phyloP scores from a whole-genome alignment of 2,113 vertebrate species.

The Otolemur garnettii region DNA sequence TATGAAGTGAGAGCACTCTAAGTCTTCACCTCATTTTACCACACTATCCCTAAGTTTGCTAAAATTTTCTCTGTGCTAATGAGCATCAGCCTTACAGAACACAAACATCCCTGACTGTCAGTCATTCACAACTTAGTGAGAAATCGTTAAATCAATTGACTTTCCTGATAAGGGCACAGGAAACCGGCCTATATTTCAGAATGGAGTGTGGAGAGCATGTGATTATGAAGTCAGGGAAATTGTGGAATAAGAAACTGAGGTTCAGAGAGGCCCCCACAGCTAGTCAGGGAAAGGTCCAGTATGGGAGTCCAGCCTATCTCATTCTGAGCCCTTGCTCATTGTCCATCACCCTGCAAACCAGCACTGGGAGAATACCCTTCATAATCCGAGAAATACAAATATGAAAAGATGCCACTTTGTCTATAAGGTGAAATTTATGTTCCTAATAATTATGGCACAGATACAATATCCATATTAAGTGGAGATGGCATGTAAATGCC shows the following conservation, averaged over 20 bases:
- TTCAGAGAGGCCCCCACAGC: neutral
- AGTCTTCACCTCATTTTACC: neutral
- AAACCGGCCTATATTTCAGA: no score
- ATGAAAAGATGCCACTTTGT: neutral
- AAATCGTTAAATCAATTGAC: neutral
- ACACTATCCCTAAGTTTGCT: neutral
- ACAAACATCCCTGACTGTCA: neutral
- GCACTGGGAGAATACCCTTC: neutral
- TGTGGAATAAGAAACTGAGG: neutral
- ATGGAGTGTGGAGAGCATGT: neutral
- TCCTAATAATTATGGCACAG: neutral
- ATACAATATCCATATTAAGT: neutral
- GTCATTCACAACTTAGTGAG: neutral
- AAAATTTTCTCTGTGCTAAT: neutral
- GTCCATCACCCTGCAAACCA: neutral
- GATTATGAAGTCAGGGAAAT: neutral
- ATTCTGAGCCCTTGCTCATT: neutral
- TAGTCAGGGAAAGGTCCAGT: neutral
- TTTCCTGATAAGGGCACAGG: neutral
- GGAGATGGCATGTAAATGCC: accelerated
- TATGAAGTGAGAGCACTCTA: neutral
- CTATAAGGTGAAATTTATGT: neutral
- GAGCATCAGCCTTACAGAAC: neutral
- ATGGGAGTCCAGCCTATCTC: neutral
- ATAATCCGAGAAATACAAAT: neutral